A percentile compares a stretch with the other conserved stretches of the same genome.
Conservation (phyloP, 2,113 vertebrate genomes). For the Rutilus rutilus region DNA sequence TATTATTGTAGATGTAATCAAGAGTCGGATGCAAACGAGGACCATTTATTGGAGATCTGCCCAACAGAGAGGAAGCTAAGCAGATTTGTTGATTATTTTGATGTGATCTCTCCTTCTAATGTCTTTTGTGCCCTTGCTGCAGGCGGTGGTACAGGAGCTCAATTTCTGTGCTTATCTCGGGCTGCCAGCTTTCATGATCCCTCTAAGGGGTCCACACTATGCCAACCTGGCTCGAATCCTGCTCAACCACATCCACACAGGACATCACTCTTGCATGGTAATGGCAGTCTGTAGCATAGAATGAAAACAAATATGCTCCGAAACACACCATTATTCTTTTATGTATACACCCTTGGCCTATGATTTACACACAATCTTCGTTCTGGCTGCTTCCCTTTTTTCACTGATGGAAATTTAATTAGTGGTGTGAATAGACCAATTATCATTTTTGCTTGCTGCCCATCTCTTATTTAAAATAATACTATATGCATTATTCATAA, state of each 20-base stretch:
- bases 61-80: background rate
- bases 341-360: conserved; percentile 16
- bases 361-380: conserved; percentile 16
- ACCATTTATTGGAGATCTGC: conserved; percentile 9
- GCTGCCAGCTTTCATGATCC: conserved; percentile 88
- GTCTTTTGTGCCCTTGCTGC: conserved; percentile 36
- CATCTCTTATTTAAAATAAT: background rate
- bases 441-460: background rate
- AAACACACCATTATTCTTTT: background rate
- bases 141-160: conserved; percentile 90
- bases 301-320: background rate
- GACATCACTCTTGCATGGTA: conserved; percentile 92
- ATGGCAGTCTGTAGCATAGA: conserved; percentile 20
- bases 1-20: conserved; percentile 26
- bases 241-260: conserved; percentile 88
- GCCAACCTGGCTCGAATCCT: conserved; percentile 87
- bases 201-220: conserved; percentile 79
- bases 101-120: conserved; percentile 2
- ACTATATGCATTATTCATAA: background rate
- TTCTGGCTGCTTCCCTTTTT: background rate
- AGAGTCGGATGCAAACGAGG: background rate
- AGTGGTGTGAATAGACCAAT: background rate
- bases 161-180: conserved; percentile 92
- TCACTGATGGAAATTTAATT: background rate
- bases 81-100: conserved; percentile 20